Evolutionary conservation across 2,797 vertebrate genomes (phyloP), one percentile per base, ranked within the genome.

Genomic region (Monodelphis domestica): DNA sequence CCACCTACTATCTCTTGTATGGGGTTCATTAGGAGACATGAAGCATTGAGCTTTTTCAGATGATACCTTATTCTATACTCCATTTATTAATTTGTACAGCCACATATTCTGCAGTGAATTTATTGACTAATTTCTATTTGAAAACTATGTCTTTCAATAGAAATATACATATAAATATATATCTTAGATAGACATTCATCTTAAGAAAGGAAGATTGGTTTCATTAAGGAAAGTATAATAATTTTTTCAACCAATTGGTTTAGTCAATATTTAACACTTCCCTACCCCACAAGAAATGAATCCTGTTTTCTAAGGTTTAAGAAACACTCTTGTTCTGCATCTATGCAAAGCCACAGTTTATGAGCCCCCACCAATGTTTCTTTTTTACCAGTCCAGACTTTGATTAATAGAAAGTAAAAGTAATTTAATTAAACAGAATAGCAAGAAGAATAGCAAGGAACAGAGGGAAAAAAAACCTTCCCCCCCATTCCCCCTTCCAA

Each of bases 221-320:
- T 84, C 21, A 95, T 95, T 90, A 95, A 96, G 89, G 91, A 93
- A 89, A 55, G 88, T n/a, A 50, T 96, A 96, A 96, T 91, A 96
- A 93, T 95, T 97, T 94, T 94, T 94, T 91, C 70, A 97, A 96
- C 84, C 91, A 93, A 93, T 87, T n/a, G 91, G 84, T 55, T 95
- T 63, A 15, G 0, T 91, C 33, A 91, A 57, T 33, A 30, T 93
- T 92, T 91, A 89, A 53, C 45, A 90, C 56, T n/a, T n/a, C n/a
- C n/a, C 4, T 30, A 33, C 1, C 33, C 57, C 57, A 29, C 11
- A 59, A 15, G n/a, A 63, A 70, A 70, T 70, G 59, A 5, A 14
- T 17, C 15, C 5, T 2, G 33, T 2, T 70, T 70, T 5, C 33
- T 38, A 38, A 70, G 33, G 59, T 63, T 63, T n/a, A 33, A 63